Conservation (phyloP, 2,113 vertebrate genomes). For the Ceyx melanurus region DNA sequence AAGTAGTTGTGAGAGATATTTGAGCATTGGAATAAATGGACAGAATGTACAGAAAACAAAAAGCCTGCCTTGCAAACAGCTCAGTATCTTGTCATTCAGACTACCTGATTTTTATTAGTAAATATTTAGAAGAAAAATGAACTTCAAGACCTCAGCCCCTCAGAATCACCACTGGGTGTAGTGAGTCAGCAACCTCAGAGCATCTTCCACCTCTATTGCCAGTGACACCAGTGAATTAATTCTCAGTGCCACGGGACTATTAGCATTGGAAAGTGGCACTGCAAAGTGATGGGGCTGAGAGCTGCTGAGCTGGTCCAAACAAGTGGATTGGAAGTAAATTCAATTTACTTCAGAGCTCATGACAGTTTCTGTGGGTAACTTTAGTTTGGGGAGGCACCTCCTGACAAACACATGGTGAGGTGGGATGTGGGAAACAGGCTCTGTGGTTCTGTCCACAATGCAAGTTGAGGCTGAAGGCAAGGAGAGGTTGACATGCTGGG, state of each 20-base stretch:
- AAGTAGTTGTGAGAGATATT: neutral
- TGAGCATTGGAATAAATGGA: neutral
- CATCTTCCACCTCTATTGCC: neutral
- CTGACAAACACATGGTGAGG: neutral
- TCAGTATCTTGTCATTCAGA: neutral
- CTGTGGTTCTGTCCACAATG: neutral
- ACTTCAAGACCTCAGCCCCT: neutral
- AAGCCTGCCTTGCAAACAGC: neutral
- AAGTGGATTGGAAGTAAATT: neutral
- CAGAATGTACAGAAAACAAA: neutral
- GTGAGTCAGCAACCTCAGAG: neutral
- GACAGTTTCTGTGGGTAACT: neutral
- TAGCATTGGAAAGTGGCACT: neutral
- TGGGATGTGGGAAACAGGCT: neutral
- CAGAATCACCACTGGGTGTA: neutral
- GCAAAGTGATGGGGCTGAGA: neutral
- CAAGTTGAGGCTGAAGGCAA: neutral
- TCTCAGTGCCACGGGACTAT: neutral
- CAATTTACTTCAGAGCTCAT: neutral
- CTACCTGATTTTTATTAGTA: neutral
- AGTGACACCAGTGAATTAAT: neutral
- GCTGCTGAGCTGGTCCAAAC: neutral
- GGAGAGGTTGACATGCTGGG: neutral
- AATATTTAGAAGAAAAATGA: neutral
- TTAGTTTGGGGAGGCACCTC: neutral